Evolutionary conservation across 2,113 vertebrate species (phyloP).

Genomic region (Egretta garzetta): DNA sequence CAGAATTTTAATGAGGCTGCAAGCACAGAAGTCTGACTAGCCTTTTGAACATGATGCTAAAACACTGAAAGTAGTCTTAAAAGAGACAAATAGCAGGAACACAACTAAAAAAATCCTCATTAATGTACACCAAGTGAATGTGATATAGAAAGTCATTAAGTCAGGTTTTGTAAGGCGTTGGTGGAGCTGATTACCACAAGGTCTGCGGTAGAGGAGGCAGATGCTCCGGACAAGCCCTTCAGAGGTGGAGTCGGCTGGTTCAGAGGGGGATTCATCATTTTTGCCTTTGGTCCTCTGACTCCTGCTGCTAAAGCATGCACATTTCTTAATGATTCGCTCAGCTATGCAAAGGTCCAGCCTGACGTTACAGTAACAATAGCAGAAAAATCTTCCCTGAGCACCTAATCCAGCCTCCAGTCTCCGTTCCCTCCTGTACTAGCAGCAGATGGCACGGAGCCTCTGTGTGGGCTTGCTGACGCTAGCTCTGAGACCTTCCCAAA

Average conservation of each 20-base stretch:
- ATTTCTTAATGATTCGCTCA: neutral
- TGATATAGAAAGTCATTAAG: constrained; percentile 62
- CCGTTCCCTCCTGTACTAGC: neutral
- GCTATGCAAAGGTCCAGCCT: neutral
- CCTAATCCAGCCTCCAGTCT: neutral
- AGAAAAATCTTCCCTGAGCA: neutral
- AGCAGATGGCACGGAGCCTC: constrained; percentile 51
- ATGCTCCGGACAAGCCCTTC: neutral
- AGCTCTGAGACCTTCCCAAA: constrained; percentile 12
- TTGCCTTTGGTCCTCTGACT: neutral
- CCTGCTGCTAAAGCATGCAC: neutral
- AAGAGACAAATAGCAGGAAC: constrained; percentile 74
- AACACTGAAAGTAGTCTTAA: constrained; percentile 79
- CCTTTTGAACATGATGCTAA: constrained; percentile 81
- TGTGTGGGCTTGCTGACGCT: constrained; percentile 37
- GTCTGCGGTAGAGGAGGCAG: neutral
- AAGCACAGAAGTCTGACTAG: constrained; percentile 78
- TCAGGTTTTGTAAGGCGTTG: neutral
- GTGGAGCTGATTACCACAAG: neutral
- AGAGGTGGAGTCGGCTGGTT: neutral
- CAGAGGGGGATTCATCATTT: neutral
- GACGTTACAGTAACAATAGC: accelerated
- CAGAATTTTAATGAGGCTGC: constrained; percentile 85
- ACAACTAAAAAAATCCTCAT: constrained; percentile 71
- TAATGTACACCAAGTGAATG: constrained; percentile 67